Conservation (phyloP, 2,888 invertebrate species). For the Germaria angustata region DNA sequence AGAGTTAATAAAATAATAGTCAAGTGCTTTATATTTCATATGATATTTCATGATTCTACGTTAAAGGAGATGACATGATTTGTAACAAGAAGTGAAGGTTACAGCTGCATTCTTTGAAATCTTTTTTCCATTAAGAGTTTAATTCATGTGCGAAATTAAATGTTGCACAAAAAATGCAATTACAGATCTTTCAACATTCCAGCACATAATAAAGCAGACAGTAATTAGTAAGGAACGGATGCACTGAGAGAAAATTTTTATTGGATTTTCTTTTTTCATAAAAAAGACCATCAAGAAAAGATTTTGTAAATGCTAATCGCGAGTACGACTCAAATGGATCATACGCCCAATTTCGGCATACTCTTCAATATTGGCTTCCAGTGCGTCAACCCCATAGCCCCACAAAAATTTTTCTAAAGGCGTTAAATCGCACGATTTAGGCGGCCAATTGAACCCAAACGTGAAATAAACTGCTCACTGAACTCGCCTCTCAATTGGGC, state of each 20-base stretch:
- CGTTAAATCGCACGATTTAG: no score
- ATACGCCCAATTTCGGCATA: no score
- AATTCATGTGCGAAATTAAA: slow-evolving; percentile 2
- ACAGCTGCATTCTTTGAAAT: background rate
- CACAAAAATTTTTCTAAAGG: no score
- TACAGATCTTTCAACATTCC: background rate
- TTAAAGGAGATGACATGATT: slow-evolving; percentile 32
- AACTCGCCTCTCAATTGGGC: no score
- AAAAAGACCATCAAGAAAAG: no score
- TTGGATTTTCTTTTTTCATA: no score
- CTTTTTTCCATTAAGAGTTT: background rate
- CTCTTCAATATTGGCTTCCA: no score
- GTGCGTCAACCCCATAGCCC: no score
- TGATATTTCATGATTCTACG: slow-evolving; percentile 46
- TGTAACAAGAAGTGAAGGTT: slow-evolving; percentile 48
- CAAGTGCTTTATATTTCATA: slow-evolving; percentile 4
- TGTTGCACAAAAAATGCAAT: background rate
- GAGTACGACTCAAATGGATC: no score
- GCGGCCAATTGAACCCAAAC: no score
- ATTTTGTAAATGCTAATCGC: no score
- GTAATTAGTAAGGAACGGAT: background rate
- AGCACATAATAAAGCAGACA: background rate
- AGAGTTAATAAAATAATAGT: slow-evolving; percentile 36
- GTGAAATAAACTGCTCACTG: no score
- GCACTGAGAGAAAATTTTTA: background rate